Conservation (phyloP, 1,140 invertebrate genomes). For the Ceratosolen solmsi region DNA sequence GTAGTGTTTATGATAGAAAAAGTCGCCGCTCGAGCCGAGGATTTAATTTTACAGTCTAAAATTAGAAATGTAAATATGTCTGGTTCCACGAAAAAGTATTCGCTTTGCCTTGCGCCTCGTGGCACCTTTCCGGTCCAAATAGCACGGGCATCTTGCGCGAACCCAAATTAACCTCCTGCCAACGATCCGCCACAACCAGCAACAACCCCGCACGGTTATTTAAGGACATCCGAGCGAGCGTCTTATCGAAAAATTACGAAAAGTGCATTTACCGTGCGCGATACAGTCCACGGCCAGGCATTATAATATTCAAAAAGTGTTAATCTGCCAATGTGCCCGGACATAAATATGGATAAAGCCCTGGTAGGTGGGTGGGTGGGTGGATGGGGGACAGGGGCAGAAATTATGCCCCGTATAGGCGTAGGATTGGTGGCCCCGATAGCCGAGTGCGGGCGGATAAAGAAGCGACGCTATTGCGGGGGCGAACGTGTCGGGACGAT, state of each 20-base stretch:
- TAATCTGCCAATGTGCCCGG: too few relatives aligned
- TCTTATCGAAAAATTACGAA: too few relatives aligned
- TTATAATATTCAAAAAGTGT: too few relatives aligned
- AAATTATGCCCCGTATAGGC: background rate
- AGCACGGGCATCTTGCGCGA: background rate
- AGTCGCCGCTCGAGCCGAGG: background rate
- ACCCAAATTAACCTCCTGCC: background rate
- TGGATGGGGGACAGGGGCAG: too few relatives aligned
- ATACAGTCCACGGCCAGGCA: too few relatives aligned
- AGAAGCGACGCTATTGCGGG: constrained; percentile 4
- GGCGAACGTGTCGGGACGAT: background rate
- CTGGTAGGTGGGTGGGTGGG: too few relatives aligned
- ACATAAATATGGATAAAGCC: too few relatives aligned
- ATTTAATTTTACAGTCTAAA: background rate
- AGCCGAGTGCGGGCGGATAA: constrained; percentile 12
- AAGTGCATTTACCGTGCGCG: too few relatives aligned
- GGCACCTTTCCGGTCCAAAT: background rate
- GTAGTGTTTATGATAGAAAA: background rate
- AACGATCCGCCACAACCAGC: background rate
- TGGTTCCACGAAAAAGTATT: background rate
- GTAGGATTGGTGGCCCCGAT: background rate
- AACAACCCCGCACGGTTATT: too few relatives aligned
- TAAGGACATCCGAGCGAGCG: too few relatives aligned
- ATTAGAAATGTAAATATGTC: constrained; percentile 2
- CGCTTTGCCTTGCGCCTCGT: background rate